A percentile compares a stretch with the other conserved stretches of the same genome.
Evolutionary conservation across 2,888 invertebrate genomes (phyloP).

Genomic region (Galeruca laticollis): DNA sequence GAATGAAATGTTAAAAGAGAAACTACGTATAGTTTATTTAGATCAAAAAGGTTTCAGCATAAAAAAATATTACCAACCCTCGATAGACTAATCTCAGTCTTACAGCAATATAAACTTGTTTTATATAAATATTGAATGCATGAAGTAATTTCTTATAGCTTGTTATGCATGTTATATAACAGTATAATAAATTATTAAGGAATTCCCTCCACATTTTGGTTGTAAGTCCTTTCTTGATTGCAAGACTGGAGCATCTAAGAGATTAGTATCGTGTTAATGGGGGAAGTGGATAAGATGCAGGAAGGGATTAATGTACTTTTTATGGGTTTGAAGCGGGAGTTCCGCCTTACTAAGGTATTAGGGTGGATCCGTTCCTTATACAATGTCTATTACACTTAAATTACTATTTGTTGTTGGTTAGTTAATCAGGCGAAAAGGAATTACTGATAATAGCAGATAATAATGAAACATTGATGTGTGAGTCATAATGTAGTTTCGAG

Average conservation of each 20-base stretch:
- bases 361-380: not conserved
- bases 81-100: no score
- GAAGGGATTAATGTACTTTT: constrained; percentile 41
- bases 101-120: not conserved
- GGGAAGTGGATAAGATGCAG: constrained; percentile 33
- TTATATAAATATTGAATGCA: not conserved
- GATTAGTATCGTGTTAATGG: constrained; percentile 41
- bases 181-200: constrained; percentile 25
- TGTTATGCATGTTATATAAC: not conserved
- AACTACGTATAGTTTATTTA: no score
- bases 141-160: not conserved
- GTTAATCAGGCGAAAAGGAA: constrained; percentile 12
- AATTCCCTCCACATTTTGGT: constrained; percentile 22
- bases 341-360: constrained; percentile 11
- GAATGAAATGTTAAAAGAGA: no score
- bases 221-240: constrained; percentile 12
- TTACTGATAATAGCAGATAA: constrained; percentile 2
- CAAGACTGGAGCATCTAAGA: constrained; percentile 18
- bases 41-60: no score
- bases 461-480: not conserved
- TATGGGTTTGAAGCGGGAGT: constrained; percentile 30
- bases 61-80: no score
- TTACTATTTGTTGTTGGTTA: constrained; percentile 10
- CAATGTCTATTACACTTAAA: constrained; percentile 17
- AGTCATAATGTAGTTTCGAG: not conserved